Evolutionary conservation across 2,113 vertebrate genomes (phyloP), one percentile per base, ranked within the genome.

Genomic region (Eolophus roseicapilla): DNA sequence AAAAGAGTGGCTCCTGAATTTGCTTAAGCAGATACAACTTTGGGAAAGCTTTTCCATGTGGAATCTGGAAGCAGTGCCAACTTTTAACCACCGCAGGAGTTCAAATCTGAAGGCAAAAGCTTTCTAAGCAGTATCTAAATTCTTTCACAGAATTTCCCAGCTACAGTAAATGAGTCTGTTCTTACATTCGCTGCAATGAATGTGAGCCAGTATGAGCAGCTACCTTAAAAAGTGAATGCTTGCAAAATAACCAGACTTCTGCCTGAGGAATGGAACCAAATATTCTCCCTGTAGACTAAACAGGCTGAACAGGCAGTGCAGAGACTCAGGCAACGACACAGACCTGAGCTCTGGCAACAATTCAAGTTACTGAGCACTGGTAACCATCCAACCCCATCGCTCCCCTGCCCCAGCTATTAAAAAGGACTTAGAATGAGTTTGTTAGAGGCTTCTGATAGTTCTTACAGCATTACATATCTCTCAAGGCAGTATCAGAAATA

Each of bases 11-110:
- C 29, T 83, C 59, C 59, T 35, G 14, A 8, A 19, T 33, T n/a
- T 73, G n/a, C 43, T 27, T 24, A 2, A 0, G 3, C 0, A 44
- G 20, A 27, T 23, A 17, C 7, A 77, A 8, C 24, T 44, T 7
- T 6, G 7, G 67, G 10, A 3, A 47, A 23, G 52, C 5, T 55
- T 49, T 18, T 23, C 5, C 33, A 21, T 11, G 41, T 43, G 44
- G 39, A 49, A 47, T 14, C 43, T 20, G 29, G 55, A 23, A 59
- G 14, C 35, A 59, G 14, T 9, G 4, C 8, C 25, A 20, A 24
- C 19, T 71, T 55, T 13, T 16, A 67, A 43, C 7, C 11, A 29
- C 1, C 4, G 27, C 25, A 31, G 37, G 2, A 31, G 21, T 24
- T 68, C 10, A 67, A 63, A 23, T 4, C 19, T 23, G 17, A 79